Percentiles rank a stretch among this genome's conserved stretches.
These are phyloP conservation scores for Mnemiopsis leidyi DNA, from an alignment of 37 sponge, comb jelly and placozoan genomes.

Conservation along the genomic window DNA sequence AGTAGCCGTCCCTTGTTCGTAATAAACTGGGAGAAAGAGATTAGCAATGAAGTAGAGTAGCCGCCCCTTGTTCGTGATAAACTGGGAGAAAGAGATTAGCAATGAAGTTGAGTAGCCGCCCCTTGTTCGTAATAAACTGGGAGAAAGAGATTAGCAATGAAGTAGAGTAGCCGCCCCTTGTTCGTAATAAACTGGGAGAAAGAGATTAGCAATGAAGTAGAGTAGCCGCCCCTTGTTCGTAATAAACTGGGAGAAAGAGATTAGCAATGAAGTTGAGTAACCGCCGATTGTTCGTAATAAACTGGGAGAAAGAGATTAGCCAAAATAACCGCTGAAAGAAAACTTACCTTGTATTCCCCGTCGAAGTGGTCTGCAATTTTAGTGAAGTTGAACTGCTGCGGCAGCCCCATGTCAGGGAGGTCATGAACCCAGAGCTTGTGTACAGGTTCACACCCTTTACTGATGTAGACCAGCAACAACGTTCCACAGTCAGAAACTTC, in stretches of 20 bases:
- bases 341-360: constrained; percentile 82
- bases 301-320: too few relatives aligned
- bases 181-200: constrained; percentile 85
- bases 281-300: too few relatives aligned
- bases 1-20: constrained; percentile 77
- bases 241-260: too few relatives aligned
- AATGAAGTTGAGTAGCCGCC: constrained; percentile 71
- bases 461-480: not conserved
- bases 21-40: constrained; percentile 82
- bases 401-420: not conserved
- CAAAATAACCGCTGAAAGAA: too few relatives aligned
- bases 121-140: constrained; percentile 85
- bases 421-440: constrained; percentile 26
- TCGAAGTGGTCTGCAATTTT: constrained; percentile 87
- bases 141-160: constrained; percentile 82
- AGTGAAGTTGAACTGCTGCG: constrained; percentile 66
- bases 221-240: too few relatives aligned
- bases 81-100: constrained; percentile 89
- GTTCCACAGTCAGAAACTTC: constrained; percentile 35
- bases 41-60: constrained; percentile 80
- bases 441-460: constrained; percentile 54
- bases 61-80: constrained; percentile 77
- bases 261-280: too few relatives aligned
- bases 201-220: too few relatives aligned
- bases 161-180: constrained; percentile 72